phyloP scores from a whole-genome alignment of 2,888 invertebrate species.

The Meiosimyza decipiens region DNA sequence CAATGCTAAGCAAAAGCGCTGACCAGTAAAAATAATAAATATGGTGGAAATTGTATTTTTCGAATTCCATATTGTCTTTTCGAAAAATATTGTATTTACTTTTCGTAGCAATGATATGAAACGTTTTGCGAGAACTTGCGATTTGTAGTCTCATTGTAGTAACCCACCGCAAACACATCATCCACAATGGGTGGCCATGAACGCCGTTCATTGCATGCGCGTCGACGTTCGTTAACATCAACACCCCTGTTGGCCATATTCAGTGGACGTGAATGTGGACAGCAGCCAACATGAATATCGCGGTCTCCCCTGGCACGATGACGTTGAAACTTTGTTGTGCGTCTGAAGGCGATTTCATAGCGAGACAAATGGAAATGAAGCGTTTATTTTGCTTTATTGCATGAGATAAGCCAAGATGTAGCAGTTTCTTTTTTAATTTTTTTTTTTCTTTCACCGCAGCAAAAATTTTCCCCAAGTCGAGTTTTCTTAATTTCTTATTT shows the following conservation, averaged over 20 bases:
- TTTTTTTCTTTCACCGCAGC: constrained; percentile 8
- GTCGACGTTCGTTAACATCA: background rate
- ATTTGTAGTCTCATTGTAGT: background rate
- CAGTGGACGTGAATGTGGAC: background rate
- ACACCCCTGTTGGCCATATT: background rate
- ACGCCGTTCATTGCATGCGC: background rate
- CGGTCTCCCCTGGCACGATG: constrained; percentile 41
- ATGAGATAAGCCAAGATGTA: constrained; percentile 59
- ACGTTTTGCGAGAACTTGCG: too few species aligned
- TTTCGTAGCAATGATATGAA: too few species aligned
- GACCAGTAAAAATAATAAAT: too few species aligned
- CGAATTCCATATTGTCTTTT: too few species aligned
- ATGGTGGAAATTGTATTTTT: too few species aligned
- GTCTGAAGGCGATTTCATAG: constrained; percentile 51
- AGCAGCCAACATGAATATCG: background rate
- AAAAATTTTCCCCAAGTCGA: constrained; percentile 14
- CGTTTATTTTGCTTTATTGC: constrained; percentile 65
- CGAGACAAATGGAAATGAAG: constrained; percentile 64
- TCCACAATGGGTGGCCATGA: constrained; percentile 32
- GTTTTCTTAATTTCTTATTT: constrained; percentile 39
- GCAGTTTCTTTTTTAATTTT: constrained; percentile 46
- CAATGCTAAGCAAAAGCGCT: too few species aligned
- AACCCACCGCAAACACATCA: background rate
- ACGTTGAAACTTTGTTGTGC: constrained; percentile 45
- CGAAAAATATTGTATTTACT: too few species aligned